These are phyloP conservation scores for Eurypyga helias DNA, from an alignment of 2,113 vertebrate genomes.

Conservation along the genomic window DNA sequence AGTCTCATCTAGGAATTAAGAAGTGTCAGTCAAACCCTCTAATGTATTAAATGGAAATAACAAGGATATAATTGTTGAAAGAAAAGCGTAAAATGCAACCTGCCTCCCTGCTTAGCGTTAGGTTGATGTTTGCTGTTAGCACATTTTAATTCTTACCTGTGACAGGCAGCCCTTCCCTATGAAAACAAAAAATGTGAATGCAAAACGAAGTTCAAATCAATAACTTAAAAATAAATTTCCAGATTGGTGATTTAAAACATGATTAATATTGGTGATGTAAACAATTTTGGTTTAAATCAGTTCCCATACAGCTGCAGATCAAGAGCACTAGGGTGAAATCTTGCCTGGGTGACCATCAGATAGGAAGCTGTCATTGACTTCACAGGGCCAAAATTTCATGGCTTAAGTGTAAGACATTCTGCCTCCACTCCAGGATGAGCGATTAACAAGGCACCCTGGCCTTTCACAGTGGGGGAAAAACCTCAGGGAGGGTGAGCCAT, in stretches of 20 bases:
- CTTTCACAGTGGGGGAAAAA: neutral
- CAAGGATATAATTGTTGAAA: neutral
- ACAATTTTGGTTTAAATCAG: neutral
- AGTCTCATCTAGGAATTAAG: conserved; percentile 33
- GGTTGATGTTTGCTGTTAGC: neutral
- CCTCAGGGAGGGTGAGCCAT: neutral
- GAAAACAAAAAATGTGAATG: neutral
- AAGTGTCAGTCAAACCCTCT: conserved; percentile 29
- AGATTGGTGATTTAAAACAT: neutral
- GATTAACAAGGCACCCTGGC: neutral
- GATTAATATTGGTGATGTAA: neutral
- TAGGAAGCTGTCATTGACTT: neutral
- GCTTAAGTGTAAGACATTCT: neutral
- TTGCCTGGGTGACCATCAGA: neutral
- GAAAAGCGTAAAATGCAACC: neutral
- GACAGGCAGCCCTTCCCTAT: neutral
- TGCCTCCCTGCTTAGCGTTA: neutral
- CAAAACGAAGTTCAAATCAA: neutral
- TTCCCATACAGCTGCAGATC: neutral
- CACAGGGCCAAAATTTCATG: neutral
- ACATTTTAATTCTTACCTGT: neutral
- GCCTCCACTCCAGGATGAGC: neutral
- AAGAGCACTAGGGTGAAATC: neutral
- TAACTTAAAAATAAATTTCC: neutral
- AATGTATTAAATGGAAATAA: conserved; percentile 20